Base-by-base conservation (phyloP, 64 coral and sea anemone genomes). In the Pocillopora damicornis region DNA sequence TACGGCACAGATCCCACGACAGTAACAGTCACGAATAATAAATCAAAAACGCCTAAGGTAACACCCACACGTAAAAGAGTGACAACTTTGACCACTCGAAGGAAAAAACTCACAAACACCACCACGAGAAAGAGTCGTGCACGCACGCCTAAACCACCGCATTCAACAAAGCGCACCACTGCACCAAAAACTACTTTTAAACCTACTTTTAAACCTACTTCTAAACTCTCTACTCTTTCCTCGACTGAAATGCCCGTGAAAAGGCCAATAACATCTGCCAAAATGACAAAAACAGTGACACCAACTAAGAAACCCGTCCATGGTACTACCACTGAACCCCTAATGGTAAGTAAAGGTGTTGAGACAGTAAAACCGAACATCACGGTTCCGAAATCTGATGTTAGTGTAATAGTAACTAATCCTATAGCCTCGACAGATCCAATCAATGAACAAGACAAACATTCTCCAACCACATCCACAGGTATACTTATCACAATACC, bases 401-500 rank as follows among this genome's bases (percentile, higher is more conserved):
- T 51, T 57, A 85, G 81, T 73, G 65, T 17, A 13, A 42, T 63
- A 4, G 17, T 72, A 72, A 85, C 81, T 1, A 25, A 16, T 85
- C 81, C 81, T 58, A 1, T 73, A 58, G 38, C 58, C 63, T 57
- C 15, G 15, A 72, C 81, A 51, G 71, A 85, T 66, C 22, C 65
- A 58, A 56, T 63, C 11, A 71, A 37, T 69, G 38, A 85, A 72
- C 65, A 20, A 85, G 11, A 85, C 65, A 71, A 85, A 85, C 38
- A 22, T 16, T 26, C 68, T 71, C n/a, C 81, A 85, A 85, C 81
- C 65, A 73, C 63, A 38, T 85, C 65, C 81, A 72, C 81, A 85
- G 81, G 81, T 85, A 0, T 72, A 85, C 64, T 0, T 30, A 85
- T 85, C 37, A 85, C 81, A 65, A 85, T 85, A 85, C 81, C 22